Conservation (phyloP, 2,888 invertebrate genomes). For the Ellobium chinense region DNA sequence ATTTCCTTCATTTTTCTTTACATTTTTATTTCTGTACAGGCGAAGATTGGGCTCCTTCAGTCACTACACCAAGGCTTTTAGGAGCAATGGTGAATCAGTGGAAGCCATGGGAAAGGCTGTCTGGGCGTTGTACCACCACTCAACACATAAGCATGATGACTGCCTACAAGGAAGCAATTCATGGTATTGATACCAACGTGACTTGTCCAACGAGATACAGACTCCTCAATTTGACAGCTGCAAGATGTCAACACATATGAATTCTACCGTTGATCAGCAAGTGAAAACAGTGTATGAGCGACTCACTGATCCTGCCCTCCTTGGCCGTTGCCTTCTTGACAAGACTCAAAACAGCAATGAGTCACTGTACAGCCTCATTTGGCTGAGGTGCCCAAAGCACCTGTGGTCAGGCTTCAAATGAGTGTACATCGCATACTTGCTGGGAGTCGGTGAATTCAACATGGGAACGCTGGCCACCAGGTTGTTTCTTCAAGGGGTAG, state of each 20-base stretch:
- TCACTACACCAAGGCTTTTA: slow-evolving; percentile 1
- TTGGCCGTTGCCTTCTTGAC: slow-evolving; percentile 15
- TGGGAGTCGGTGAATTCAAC: slow-evolving; percentile 40
- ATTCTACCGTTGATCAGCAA: not conserved
- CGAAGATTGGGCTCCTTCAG: not conserved
- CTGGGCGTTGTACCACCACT: slow-evolving; percentile 5
- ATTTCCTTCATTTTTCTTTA: not conserved
- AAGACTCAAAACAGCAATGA: slow-evolving; percentile 33
- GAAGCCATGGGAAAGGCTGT: not conserved
- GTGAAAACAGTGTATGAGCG: not conserved
- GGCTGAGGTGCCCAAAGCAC: not conserved
- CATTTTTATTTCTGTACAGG: not conserved
- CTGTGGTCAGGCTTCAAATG: not conserved
- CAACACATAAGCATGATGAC: not conserved
- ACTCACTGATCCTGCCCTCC: not conserved
- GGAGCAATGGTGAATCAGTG: not conserved
- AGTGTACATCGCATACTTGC: not conserved
- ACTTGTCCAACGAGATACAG: not conserved
- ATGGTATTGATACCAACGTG: not conserved
- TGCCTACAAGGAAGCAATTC: not conserved
- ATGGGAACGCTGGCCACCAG: not conserved
- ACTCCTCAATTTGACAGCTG: not conserved
- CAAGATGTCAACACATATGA: not conserved
- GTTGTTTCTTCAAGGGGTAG: not conserved
- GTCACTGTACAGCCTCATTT: not conserved